Conservation (phyloP, 1,140 invertebrate species). For the Bombus pascuorum region DNA sequence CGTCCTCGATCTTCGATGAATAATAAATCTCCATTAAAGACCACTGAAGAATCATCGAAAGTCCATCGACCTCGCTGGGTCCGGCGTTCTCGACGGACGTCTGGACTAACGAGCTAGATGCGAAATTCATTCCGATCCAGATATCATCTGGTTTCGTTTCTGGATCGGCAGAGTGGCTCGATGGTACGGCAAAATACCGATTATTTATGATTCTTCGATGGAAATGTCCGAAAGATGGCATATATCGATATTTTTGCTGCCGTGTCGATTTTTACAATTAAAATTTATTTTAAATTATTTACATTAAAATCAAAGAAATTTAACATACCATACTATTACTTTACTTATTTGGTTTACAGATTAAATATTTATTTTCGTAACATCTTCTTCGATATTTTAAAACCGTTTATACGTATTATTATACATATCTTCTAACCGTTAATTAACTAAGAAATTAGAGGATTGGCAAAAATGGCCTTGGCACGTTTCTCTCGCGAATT, state of each 20-base stretch:
- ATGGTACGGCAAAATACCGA: not conserved
- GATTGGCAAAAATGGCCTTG: not conserved
- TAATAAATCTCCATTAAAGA: constrained; percentile 60
- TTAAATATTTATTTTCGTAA: not conserved
- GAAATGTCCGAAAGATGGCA: not conserved
- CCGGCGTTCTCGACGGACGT: constrained; percentile 21
- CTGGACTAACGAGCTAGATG: constrained; percentile 50
- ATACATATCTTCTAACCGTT: not conserved
- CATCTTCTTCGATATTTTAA: too few species aligned
- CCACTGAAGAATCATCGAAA: constrained; percentile 19
- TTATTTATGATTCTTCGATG: constrained; percentile 15
- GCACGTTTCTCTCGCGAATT: too few species aligned
- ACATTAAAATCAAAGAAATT: too few species aligned
- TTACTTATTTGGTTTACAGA: too few species aligned
- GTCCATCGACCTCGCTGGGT: constrained; percentile 16
- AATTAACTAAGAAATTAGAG: not conserved
- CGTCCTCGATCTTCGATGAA: constrained; percentile 36
- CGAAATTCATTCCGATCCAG: constrained; percentile 57
- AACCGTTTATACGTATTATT: too few species aligned
- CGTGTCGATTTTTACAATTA: not conserved
- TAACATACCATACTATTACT: too few species aligned
- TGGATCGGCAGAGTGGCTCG: not conserved
- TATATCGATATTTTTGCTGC: not conserved
- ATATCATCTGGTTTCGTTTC: constrained; percentile 44
- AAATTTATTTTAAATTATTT: not conserved